Conservation (phyloP, 2,113 vertebrate genomes). For the Suricata suricatta region DNA sequence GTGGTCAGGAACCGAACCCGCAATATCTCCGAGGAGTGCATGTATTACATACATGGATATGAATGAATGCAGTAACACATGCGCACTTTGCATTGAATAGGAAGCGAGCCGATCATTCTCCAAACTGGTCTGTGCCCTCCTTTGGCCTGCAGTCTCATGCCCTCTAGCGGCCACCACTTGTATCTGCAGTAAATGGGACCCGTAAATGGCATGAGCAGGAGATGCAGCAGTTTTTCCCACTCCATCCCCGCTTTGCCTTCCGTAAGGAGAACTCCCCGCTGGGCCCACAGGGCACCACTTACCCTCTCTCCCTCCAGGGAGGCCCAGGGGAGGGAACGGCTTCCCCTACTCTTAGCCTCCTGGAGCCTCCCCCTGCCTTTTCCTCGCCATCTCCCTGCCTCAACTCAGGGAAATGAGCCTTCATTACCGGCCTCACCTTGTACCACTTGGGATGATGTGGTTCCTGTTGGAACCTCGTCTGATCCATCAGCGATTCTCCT, state of each 20-base stretch:
- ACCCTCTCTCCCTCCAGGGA: neutral
- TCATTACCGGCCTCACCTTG: too few relatives aligned
- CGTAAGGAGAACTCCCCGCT: neutral
- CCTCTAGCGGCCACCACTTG: neutral
- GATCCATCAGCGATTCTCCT: neutral
- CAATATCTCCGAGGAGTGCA: neutral
- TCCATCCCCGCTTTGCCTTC: neutral
- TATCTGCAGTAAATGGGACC: neutral
- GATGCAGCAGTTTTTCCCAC: rapidly evolving
- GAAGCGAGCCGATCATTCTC: neutral
- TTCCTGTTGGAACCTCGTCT: neutral
- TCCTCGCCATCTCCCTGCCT: neutral
- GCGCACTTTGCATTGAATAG: neutral
- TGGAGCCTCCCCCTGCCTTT: neutral
- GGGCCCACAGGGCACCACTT: neutral
- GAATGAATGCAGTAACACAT: neutral
- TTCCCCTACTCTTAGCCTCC: neutral
- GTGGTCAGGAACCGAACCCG: neutral
- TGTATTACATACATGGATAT: neutral
- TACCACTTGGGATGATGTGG: too few relatives aligned
- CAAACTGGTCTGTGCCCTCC: neutral
- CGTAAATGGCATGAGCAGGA: too few relatives aligned
- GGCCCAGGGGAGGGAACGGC: neutral
- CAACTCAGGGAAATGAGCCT: neutral
- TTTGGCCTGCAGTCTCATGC: neutral